A percentile compares a stretch with the other conserved stretches of the same genome.
These are phyloP conservation scores for Formicarius rufipectus DNA, from an alignment of 2,113 vertebrate genomes.

Conservation along the genomic window DNA sequence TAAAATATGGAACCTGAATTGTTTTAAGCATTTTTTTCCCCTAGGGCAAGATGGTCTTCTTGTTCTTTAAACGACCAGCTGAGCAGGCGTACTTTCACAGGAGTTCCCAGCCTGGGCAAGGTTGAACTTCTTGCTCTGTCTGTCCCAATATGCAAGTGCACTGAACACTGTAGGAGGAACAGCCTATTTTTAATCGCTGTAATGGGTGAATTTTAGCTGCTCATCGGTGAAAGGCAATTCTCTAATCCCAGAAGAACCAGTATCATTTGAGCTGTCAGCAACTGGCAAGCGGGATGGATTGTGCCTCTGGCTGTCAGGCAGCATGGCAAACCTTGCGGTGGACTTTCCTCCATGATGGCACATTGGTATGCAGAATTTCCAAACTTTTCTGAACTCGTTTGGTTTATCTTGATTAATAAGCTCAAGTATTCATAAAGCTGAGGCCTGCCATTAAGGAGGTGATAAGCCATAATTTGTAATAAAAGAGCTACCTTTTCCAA, in stretches of 20 bases:
- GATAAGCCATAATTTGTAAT: slow-evolving; percentile 84
- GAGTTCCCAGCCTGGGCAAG: background rate
- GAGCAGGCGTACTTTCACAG: background rate
- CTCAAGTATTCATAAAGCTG: slow-evolving; percentile 65
- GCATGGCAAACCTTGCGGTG: fast-evolving
- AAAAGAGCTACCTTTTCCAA: slow-evolving; percentile 77
- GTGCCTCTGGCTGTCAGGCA: background rate
- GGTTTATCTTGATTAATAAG: slow-evolving; percentile 48
- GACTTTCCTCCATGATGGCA: background rate
- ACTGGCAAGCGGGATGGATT: background rate
- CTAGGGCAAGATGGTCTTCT: background rate
- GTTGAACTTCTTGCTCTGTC: background rate
- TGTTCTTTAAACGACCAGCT: background rate
- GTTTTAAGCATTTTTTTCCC: background rate
- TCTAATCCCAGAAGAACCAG: slow-evolving; percentile 36
- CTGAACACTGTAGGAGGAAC: background rate
- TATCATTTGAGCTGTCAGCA: slow-evolving; percentile 34
- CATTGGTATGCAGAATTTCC: background rate
- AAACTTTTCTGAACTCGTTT: slow-evolving; percentile 30
- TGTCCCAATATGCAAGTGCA: fast-evolving
- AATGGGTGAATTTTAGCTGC: slow-evolving; percentile 2
- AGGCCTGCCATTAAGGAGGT: slow-evolving; percentile 73
- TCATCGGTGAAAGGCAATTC: background rate
- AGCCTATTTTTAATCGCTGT: background rate
- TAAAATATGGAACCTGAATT: background rate